These are phyloP conservation scores for Fistularia tabacaria DNA, from an alignment of 2,797 vertebrate genomes.

Conservation along the genomic window DNA sequence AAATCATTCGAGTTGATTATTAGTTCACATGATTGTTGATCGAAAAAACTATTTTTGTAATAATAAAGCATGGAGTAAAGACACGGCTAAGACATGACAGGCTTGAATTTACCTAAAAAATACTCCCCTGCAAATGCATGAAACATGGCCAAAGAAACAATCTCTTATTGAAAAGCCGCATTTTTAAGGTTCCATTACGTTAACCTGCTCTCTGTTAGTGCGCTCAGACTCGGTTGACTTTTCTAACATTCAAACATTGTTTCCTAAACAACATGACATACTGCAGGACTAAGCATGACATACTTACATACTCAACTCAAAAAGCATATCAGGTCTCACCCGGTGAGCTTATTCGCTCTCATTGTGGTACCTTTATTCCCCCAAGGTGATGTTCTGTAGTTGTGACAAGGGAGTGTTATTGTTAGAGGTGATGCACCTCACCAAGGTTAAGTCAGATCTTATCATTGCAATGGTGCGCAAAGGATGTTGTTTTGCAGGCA, in stretches of 20 bases:
- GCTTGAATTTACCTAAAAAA: too few species aligned
- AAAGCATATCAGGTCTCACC: conserved; percentile 25
- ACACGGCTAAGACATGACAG: too few species aligned
- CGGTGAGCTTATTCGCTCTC: conserved; percentile 27
- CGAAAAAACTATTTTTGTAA: too few species aligned
- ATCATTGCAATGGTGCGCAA: conserved; percentile 54
- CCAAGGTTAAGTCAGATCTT: conserved; percentile 73
- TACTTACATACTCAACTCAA: conserved; percentile 20
- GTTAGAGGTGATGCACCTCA: conserved; percentile 65
- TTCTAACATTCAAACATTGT: not conserved
- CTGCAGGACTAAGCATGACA: conserved; percentile 28
- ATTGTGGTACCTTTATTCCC: conserved; percentile 29
- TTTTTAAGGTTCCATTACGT: too few species aligned
- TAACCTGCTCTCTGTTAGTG: too few species aligned
- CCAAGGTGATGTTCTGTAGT: conserved; percentile 54
- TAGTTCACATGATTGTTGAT: too few species aligned
- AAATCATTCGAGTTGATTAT: too few species aligned
- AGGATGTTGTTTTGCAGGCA: conserved; percentile 42
- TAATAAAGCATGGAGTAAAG: too few species aligned
- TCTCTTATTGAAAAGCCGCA: too few species aligned
- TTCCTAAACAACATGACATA: not conserved
- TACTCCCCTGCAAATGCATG: too few species aligned
- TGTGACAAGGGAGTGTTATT: conserved; percentile 66
- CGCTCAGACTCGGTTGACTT: too few species aligned
- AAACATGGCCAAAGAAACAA: too few species aligned